Evolutionary conservation across 2,888 invertebrate species (phyloP).

Genomic region (Amaurobius ferox): DNA sequence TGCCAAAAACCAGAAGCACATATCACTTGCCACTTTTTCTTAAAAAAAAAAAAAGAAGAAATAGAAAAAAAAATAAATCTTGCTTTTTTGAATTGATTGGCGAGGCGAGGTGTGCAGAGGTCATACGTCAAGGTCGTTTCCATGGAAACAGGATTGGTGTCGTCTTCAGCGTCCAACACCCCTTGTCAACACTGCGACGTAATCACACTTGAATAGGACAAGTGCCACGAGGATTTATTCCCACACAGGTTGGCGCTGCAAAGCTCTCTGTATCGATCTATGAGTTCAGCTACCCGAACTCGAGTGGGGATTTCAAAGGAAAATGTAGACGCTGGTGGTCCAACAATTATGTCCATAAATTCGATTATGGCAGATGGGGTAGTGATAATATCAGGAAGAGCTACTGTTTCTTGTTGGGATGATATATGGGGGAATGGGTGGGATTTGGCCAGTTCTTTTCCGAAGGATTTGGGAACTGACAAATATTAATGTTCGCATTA

Average conservation of each 20-base stretch:
- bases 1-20: not conserved
- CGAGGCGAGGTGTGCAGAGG: slow-evolving; percentile 55
- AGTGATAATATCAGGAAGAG: not conserved
- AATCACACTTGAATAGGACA: slow-evolving; percentile 48
- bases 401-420: not conserved
- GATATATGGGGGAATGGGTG: not conserved
- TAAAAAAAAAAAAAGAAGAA: not conserved
- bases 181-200: slow-evolving; percentile 45
- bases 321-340: not conserved
- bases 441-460: not conserved
- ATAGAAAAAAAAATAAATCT: not conserved
- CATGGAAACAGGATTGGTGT: slow-evolving; percentile 55
- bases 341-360: slow-evolving; percentile 2
- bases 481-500: no score
- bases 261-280: not conserved
- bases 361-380: not conserved
- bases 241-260: slow-evolving; percentile 17
- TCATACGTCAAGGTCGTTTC: slow-evolving; percentile 57
- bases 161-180: slow-evolving; percentile 37
- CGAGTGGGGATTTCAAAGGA: not conserved
- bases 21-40: slow-evolving; percentile 1
- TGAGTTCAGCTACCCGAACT: not conserved
- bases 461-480: not conserved
- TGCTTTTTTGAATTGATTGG: slow-evolving; percentile 53
- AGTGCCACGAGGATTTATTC: slow-evolving; percentile 47